phyloP scores from a whole-genome alignment of 2,113 vertebrate species.

The Oophaga pumilio region DNA sequence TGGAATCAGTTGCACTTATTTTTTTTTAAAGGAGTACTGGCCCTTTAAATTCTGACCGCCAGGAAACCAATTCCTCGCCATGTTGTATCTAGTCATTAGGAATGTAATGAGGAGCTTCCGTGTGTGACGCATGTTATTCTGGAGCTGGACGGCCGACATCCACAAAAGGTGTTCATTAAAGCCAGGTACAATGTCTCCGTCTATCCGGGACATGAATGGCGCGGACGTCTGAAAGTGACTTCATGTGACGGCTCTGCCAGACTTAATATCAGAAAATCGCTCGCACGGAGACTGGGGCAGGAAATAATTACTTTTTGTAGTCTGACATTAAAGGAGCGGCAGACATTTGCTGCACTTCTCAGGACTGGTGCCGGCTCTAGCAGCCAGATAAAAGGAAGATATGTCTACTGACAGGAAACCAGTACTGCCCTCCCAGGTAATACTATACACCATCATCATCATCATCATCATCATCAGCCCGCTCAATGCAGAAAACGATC shows the following conservation, averaged over 20 bases:
- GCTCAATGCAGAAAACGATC: background rate
- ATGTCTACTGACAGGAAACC: background rate
- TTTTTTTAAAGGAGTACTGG: background rate
- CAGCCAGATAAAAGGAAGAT: background rate
- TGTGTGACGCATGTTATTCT: slow-evolving; percentile 65
- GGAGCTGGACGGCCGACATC: slow-evolving; percentile 67
- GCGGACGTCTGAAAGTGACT: slow-evolving; percentile 62
- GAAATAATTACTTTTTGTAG: slow-evolving; percentile 67
- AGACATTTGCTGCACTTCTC: slow-evolving; percentile 5
- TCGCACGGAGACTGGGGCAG: slow-evolving; percentile 62
- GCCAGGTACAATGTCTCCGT: slow-evolving; percentile 62
- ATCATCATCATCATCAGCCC: no score
- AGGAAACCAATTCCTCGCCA: background rate
- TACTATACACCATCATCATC: background rate
- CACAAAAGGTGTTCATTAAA: slow-evolving; percentile 63
- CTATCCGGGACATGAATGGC: slow-evolving; percentile 62
- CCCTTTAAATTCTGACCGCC: background rate
- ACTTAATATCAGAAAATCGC: slow-evolving; percentile 61
- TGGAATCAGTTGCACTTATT: background rate
- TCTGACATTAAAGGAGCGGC: slow-evolving; percentile 58
- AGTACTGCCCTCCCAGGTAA: slow-evolving; percentile 10
- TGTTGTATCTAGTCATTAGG: slow-evolving; percentile 62
- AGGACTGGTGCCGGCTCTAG: background rate
- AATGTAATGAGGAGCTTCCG: slow-evolving; percentile 66
- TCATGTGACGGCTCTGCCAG: slow-evolving; percentile 63